phyloP scores from a whole-genome alignment of 1,140 invertebrate genomes.

The Trichonephila clavata region DNA sequence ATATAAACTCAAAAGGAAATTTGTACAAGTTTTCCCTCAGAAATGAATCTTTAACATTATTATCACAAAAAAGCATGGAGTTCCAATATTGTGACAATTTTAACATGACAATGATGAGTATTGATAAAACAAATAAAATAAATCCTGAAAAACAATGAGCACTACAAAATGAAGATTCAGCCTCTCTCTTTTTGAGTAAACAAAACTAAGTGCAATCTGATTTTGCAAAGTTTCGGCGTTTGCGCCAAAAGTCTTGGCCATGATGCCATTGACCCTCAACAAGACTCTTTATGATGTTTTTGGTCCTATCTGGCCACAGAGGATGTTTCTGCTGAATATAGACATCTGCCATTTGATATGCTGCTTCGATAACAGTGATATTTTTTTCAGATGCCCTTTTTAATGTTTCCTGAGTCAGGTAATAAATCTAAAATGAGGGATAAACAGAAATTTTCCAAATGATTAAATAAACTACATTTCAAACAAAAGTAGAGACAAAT shows the following conservation, averaged over 20 bases:
- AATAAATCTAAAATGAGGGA: conserved; percentile 48
- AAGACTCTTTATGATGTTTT: conserved; percentile 47
- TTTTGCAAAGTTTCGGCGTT: conserved; percentile 68
- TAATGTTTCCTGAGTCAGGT: conserved; percentile 51
- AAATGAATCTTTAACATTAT: too few species aligned
- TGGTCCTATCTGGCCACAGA: conserved; percentile 54
- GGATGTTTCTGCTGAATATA: conserved; percentile 57
- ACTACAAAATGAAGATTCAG: not conserved
- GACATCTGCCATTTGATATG: conserved; percentile 46
- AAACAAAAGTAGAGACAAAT: too few species aligned
- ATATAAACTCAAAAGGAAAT: too few species aligned
- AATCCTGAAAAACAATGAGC: not conserved
- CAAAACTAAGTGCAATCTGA: conserved; percentile 35
- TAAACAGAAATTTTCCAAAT: too few species aligned
- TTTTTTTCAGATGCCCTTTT: conserved; percentile 48
- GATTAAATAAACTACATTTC: too few species aligned
- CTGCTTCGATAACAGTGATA: conserved; percentile 65
- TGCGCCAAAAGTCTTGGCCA: conserved; percentile 70
- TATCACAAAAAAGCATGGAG: too few species aligned
- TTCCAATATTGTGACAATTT: too few species aligned
- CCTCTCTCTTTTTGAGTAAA: not conserved
- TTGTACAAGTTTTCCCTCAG: too few species aligned
- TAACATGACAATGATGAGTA: too few species aligned
- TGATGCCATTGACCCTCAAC: conserved; percentile 60
- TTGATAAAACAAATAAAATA: too few species aligned